These are phyloP conservation scores for Corythornis vintsioides DNA, from an alignment of 2,113 vertebrate species.

Conservation along the genomic window DNA sequence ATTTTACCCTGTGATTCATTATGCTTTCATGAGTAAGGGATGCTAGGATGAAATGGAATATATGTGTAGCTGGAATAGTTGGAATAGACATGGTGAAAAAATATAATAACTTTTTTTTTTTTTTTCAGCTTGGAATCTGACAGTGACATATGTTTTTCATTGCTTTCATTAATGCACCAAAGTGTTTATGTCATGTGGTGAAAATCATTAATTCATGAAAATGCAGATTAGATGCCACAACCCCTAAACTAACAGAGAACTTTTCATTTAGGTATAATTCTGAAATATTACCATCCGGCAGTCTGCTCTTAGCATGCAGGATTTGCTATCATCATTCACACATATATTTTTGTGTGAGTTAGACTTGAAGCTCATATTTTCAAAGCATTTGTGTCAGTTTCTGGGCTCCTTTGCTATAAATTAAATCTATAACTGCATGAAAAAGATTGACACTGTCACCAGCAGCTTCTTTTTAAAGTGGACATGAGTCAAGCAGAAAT, in stretches of 20 bases:
- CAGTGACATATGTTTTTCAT: not conserved
- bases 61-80: not conserved
- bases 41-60: constrained; percentile 51
- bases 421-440: constrained; percentile 16
- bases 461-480: not conserved
- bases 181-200: not conserved
- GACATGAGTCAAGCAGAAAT: constrained; percentile 32
- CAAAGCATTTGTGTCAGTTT: constrained; percentile 43
- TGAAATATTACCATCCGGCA: not conserved
- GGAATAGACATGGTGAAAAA: constrained; percentile 20
- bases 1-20: constrained; percentile 16
- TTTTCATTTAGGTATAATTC: not conserved
- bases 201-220: constrained; percentile 44
- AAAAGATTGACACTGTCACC: constrained; percentile 36
- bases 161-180: constrained; percentile 28
- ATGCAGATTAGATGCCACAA: constrained; percentile 12
- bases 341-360: constrained; percentile 49
- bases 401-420: constrained; percentile 32
- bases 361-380: constrained; percentile 56
- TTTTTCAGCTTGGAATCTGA: not conserved
- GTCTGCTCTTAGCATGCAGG: constrained; percentile 13
- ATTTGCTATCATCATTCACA: constrained; percentile 45
- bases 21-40: constrained; percentile 35
- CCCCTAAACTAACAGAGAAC: constrained; percentile 5
- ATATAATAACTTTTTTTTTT: not conserved